Evolutionary conservation across 2,113 vertebrate genomes (phyloP).

Genomic region (Sceloporus tristichus): DNA sequence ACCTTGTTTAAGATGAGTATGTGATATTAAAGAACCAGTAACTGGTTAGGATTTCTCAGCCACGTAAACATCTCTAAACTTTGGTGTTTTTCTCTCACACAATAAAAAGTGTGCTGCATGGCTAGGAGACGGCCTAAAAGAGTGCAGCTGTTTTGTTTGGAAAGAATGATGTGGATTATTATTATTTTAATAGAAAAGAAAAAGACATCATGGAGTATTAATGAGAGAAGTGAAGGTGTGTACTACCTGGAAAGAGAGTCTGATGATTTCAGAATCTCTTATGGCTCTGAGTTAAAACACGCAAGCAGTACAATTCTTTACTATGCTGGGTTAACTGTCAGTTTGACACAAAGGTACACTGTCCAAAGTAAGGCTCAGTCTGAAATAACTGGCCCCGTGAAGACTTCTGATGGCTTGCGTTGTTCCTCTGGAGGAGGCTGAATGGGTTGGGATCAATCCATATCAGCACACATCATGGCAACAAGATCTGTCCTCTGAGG

Average conservation of each 20-base stretch:
- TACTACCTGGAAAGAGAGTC: conserved; percentile 49
- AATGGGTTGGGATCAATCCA: conserved; percentile 62
- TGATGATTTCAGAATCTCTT: conserved; percentile 63
- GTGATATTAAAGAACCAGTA: background rate
- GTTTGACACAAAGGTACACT: conserved; percentile 59
- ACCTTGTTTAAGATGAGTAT: too few species aligned
- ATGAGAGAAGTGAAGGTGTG: conserved; percentile 46
- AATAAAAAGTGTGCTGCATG: background rate
- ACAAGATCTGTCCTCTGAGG: conserved; percentile 1
- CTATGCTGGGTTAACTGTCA: conserved; percentile 51
- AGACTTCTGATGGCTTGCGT: conserved; percentile 69
- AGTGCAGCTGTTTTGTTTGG: background rate
- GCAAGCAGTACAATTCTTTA: conserved; percentile 39
- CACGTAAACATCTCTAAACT: background rate
- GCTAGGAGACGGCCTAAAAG: conserved; percentile 54
- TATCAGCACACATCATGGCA: conserved; percentile 38
- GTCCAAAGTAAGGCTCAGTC: conserved; percentile 60
- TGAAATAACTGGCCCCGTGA: conserved; percentile 65
- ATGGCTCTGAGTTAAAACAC: conserved; percentile 59
- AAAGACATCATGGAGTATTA: conserved; percentile 35
- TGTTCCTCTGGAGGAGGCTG: conserved; percentile 58
- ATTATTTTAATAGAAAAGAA: background rate
- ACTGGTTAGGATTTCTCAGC: background rate
- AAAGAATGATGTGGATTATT: background rate
- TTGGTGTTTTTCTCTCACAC: background rate